Evolutionary conservation across 2,113 vertebrate genomes (phyloP), one percentile per base, ranked within the genome.

Genomic region (Gallinago jamesoni): DNA sequence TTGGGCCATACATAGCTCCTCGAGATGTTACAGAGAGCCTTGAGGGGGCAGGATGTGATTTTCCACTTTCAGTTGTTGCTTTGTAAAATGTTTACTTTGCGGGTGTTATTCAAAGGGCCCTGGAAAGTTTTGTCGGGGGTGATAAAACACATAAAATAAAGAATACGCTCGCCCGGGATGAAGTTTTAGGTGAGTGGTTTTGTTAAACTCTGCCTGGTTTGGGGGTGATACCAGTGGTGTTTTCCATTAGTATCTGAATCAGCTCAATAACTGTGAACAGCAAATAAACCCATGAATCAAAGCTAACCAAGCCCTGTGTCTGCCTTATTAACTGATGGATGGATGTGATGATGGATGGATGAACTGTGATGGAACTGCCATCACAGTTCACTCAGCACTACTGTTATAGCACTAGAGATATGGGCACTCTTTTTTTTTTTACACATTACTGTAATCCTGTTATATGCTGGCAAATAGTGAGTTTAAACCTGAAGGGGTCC

Each of bases 41-140:
- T 4, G 1, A 2, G 7, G 21, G 27, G 16, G 17, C 3, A 5
- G 45, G 50, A 33, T 35, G 52, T 0, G 1, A 48, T 35, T 43
- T 37, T n/a, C 11, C 31, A 16, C 5, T 14, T 33, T 31, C 70
- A 3, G 5, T 14, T 12, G 22, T 19, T 55, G 24, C 63, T 47
- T 13, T 43, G 52, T 48, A 63, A 70, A 63, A 17, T 7, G 11
- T 30, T 77, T 37, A 25, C n/a, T 55, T 48, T 50, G 50, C 1
- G 0, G 25, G 48, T 48, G 15, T 23, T 53, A 18, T 16, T 48
- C 39, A 24, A 57, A 60, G 30, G 47, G 25, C 56, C n/a, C 57
- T 22, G n/a, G 37, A 24, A 57, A 52, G 22, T n/a, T 55, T 41
- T 53, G 13, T 5, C 39, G 1, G 1, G 6, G 19, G 9, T 43